Base-by-base conservation (phyloP, 35 echinoderm and acorn worm genomes). In the Lytechinus pictus region DNA sequence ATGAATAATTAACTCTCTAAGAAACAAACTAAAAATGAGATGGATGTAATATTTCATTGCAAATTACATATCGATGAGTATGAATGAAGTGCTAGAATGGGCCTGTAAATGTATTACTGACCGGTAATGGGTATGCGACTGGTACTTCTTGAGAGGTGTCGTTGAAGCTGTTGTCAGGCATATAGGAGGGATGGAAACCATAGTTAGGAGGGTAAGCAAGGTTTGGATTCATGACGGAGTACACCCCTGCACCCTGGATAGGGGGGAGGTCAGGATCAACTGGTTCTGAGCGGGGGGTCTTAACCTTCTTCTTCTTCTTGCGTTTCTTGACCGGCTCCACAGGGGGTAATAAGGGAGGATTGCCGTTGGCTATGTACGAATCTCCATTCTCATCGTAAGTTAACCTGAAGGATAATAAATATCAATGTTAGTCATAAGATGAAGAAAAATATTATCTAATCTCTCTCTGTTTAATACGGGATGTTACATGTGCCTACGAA, bases 241-340 rank as follows among this genome's bases (percentile, higher is more conserved):
- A 93, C 27, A 57, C 55, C 53, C 27, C 27, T 10, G 3, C 16
- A 44, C 1, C 52, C 53, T 54, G 92, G 9, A 93, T 0, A 57
- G 92, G 92, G 92, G 92, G 92, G 27, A 93, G 55, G 92, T 93
- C 92, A 16, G 92, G 92, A 19, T 93, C 92, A 4, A 57, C 92
- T 0, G 52, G 54, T 3, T 9, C 54, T 3, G 92, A 54, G 9
- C 52, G 55, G 0, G 52, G 52, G 14, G 55, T 28, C 54, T 93
- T 93, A 5, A 6, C 27, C 27, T 93, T 93, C 92, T 93, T 93
- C 92, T 93, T 93, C 92, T 93, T 93, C 55, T 93, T 93, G 88
- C 88, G 88, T 21, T 90, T 90, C 92, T 93, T 93, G 52, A 27
- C 27, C 9, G 92, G 92, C n/a, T 93, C 92, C 16, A 33, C 52